Percentiles rank a stretch among this genome's conserved stretches.
Conservation (phyloP, 2,797 vertebrate genomes). For the Phataginus tetradactyla region DNA sequence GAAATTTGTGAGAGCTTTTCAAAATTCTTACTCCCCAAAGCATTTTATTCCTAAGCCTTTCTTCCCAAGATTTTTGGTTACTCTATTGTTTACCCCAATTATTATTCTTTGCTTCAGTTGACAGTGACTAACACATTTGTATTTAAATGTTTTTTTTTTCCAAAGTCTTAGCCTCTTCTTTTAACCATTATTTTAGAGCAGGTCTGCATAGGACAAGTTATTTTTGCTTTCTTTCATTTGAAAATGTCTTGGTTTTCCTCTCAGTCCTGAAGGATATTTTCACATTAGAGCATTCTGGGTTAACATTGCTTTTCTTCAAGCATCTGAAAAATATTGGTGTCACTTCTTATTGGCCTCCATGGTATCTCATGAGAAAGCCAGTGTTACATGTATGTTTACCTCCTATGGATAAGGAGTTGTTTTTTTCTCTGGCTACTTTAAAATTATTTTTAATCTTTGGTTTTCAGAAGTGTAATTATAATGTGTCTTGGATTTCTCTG, state of each 20-base stretch:
- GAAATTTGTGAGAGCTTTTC: neutral
- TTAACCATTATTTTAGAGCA: neutral
- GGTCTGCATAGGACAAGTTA: neutral
- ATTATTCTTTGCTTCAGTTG: neutral
- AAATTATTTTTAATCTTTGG: neutral
- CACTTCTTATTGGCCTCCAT: neutral
- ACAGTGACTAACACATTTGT: neutral
- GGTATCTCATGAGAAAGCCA: neutral
- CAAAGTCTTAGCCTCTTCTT: neutral
- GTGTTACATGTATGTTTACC: neutral
- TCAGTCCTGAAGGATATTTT: neutral
- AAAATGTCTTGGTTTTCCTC: neutral
- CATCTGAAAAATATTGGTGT: neutral
- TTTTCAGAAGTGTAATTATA: neutral
- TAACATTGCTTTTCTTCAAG: neutral
- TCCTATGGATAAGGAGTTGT: neutral
- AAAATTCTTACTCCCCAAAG: neutral
- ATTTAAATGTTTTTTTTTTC: neutral
- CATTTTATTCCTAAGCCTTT: neutral
- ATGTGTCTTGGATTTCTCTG: neutral
- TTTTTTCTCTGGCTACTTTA: neutral
- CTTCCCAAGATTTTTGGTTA: neutral
- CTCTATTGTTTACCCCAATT: neutral
- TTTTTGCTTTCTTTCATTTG: neutral
- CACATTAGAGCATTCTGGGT: neutral